Evolutionary conservation across 2,113 vertebrate genomes (phyloP).

Genomic region (Pelecanus crispus): DNA sequence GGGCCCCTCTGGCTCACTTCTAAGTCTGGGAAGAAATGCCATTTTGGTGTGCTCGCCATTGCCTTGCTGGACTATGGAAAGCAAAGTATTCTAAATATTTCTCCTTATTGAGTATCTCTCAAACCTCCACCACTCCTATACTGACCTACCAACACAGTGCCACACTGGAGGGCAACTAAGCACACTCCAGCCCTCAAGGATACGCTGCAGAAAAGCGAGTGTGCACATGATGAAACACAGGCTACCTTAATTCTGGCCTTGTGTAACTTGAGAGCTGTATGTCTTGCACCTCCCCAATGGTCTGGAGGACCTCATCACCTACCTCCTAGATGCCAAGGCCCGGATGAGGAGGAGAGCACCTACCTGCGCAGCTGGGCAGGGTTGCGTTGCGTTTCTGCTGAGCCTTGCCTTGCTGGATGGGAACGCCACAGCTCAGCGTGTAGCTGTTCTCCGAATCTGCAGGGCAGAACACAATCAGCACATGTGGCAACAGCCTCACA

Average conservation of each 20-base stretch:
- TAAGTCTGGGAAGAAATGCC: not conserved
- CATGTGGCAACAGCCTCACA: not conserved
- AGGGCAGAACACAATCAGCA: not conserved
- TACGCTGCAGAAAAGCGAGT: not conserved
- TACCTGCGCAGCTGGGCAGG: constrained; percentile 81
- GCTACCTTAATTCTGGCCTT: not conserved
- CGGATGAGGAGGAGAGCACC: not conserved
- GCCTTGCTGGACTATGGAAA: not conserved
- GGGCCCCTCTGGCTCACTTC: not conserved
- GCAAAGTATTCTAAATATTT: not conserved
- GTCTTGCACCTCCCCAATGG: not conserved
- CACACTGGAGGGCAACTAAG: not conserved
- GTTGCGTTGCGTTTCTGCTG: constrained; percentile 78
- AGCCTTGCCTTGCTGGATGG: constrained; percentile 76
- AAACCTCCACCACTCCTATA: not conserved
- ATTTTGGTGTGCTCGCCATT: not conserved
- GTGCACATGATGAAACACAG: not conserved
- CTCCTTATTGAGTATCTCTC: not conserved
- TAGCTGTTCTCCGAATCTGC: constrained; percentile 93
- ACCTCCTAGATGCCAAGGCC: no score
- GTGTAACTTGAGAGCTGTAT: fast-evolving
- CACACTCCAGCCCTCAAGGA: not conserved
- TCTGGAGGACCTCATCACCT: not conserved
- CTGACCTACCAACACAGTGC: not conserved
- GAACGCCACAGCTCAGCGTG: constrained; percentile 86